These are phyloP conservation scores for Pomatorhinus ruficollis DNA, from an alignment of 2,113 vertebrate species.

Conservation along the genomic window DNA sequence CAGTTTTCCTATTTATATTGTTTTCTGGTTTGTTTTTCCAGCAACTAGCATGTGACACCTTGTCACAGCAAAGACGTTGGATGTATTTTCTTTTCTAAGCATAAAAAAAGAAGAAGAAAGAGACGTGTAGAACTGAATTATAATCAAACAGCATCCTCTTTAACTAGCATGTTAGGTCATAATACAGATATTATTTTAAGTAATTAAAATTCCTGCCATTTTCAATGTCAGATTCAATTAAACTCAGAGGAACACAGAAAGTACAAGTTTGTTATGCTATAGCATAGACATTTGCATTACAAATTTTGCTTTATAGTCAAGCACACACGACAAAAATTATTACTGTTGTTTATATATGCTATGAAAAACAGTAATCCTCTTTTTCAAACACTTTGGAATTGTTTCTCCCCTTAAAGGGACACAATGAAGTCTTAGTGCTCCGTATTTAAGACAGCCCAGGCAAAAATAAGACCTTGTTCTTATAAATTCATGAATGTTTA, in stretches of 20 bases:
- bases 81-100: background rate
- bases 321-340: background rate
- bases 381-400: constrained; percentile 41
- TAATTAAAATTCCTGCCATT: constrained; percentile 45
- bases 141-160: background rate
- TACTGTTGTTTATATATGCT: constrained; percentile 12
- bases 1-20: background rate
- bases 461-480: constrained; percentile 9
- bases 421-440: constrained; percentile 18
- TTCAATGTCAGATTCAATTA: constrained; percentile 37
- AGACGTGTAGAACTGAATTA: background rate
- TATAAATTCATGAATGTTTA: background rate
- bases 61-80: background rate
- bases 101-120: background rate
- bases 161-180: background rate
- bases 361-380: constrained; percentile 18
- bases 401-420: constrained; percentile 10
- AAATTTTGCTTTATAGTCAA: constrained; percentile 28
- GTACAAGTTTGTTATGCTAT: background rate
- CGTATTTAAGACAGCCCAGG: background rate
- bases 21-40: background rate
- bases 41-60: background rate
- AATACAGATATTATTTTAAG: constrained; percentile 37
- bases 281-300: constrained; percentile 9
- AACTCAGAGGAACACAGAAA: background rate